Evolutionary conservation across 1,140 invertebrate genomes (phyloP), one percentile per base, ranked within the genome.

Genomic region (Copidosoma floridanum): DNA sequence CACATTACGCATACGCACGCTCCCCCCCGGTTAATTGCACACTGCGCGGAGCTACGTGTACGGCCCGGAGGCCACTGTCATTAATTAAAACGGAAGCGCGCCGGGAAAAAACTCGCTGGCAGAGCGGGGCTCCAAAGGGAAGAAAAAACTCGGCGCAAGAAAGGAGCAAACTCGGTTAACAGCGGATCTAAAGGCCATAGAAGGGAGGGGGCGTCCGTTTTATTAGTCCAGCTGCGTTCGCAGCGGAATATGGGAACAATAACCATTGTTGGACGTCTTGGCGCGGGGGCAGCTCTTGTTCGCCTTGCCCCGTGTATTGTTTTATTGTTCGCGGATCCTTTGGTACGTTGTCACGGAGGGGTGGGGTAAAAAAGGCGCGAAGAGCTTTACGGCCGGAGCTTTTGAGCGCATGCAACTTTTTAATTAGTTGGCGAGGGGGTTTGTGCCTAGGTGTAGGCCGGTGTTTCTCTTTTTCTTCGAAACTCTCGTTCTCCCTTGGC

Each of bases 381-480:
- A n/a, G 12, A 24, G 20, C 14, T n/a, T 21, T 66, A 67, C 51
- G 51, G 12, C 48, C 61, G 27, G 21, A 44, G 60, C 52, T 6
- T 12, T 32, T 32, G 47, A 57, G 48, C n/a, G 67, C 67, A 61
- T 66, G 54, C 52, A 57, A 64, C 56, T 65, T 71, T 75, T 75
- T 74, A 75, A 76, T 76, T 73, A 72, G 59, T 12, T 35, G 32
- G n/a, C n/a, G n/a, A n/a, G n/a, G n/a, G n/a, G n/a, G n/a, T n/a
- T n/a, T n/a, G n/a, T n/a, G n/a, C n/a, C n/a, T n/a, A n/a, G n/a
- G n/a, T n/a, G n/a, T n/a, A n/a, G n/a, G n/a, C n/a, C n/a, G n/a
- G n/a, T 35, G 20, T 35, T 32, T 7, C 11, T 4, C 5, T n/a
- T 26, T 37, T 24, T 23, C 37, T 2, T 46, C 6, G 14, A 32